These are phyloP conservation scores for Archivesica marissinica DNA, from an alignment of 1,140 invertebrate genomes.

Conservation along the genomic window DNA sequence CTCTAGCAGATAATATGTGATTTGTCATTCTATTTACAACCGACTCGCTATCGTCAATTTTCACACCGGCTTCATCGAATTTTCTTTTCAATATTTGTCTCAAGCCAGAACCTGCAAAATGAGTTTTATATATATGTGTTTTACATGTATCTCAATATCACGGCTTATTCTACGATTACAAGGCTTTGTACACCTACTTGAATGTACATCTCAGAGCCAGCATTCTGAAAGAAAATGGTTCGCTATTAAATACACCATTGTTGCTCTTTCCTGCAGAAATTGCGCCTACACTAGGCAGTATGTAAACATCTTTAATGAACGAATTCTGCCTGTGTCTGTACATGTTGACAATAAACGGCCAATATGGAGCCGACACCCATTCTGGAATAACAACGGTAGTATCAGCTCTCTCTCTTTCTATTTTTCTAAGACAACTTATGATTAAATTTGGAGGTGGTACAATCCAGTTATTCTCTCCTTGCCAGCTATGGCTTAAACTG, in stretches of 20 bases:
- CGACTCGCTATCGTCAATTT: neutral
- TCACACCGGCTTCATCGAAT: neutral
- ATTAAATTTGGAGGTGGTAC: conserved; percentile 6
- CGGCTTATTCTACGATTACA: no score
- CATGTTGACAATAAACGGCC: no score
- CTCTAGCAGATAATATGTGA: conserved; percentile 33
- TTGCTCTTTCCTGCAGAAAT: neutral
- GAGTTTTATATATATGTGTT: no score
- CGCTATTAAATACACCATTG: conserved; percentile 29
- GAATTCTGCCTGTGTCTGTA: neutral
- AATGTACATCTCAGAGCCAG: conserved; percentile 43
- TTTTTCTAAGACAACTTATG: neutral
- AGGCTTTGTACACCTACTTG: no score
- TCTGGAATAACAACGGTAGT: neutral
- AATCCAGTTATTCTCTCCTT: neutral
- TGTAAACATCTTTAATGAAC: neutral
- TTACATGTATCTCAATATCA: no score
- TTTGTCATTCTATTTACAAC: conserved; percentile 13
- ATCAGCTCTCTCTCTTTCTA: neutral
- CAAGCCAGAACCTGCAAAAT: conserved; percentile 36
- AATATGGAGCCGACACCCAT: conserved; percentile 1
- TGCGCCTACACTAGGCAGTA: neutral
- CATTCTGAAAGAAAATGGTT: conserved; percentile 34
- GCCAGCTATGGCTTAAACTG: no score
- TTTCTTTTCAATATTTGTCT: neutral